Percentiles rank a stretch among this genome's conserved stretches.
Conservation (phyloP, 2,113 vertebrate species). For the Neomonachus schauinslandi region DNA sequence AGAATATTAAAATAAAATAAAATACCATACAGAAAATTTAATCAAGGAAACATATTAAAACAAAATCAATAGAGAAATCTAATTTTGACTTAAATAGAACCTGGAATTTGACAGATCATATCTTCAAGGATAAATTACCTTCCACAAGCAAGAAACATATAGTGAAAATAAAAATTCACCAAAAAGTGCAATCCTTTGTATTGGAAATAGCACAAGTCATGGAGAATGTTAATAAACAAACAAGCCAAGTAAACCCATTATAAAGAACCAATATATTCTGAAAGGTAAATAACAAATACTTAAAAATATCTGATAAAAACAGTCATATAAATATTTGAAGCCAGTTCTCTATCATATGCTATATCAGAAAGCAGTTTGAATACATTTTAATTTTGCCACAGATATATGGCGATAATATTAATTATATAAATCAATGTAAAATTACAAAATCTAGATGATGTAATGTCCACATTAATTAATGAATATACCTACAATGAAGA, state of each 20-base stretch:
- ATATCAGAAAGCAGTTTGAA: background rate
- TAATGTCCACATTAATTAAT: background rate
- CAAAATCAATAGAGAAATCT: conserved; percentile 24
- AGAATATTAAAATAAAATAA: background rate
- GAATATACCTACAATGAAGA: background rate
- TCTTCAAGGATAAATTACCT: background rate
- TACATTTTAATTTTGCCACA: background rate
- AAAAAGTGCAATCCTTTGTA: background rate
- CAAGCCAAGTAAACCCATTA: background rate
- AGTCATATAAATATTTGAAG: background rate
- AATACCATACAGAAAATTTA: background rate
- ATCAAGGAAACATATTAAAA: conserved; percentile 31
- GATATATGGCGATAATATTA: background rate
- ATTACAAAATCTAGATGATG: background rate
- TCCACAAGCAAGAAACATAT: background rate
- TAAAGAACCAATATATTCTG: background rate
- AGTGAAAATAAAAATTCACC: conserved; percentile 30
- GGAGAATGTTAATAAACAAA: background rate
- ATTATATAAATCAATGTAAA: background rate
- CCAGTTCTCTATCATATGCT: background rate
- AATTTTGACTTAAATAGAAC: conserved; percentile 3
- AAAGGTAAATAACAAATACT: background rate
- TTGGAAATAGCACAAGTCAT: background rate
- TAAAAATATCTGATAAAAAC: background rate
- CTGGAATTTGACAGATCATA: conserved; percentile 3